Conservation (phyloP, 2,888 invertebrate species). For the Microctonus brassicae region DNA sequence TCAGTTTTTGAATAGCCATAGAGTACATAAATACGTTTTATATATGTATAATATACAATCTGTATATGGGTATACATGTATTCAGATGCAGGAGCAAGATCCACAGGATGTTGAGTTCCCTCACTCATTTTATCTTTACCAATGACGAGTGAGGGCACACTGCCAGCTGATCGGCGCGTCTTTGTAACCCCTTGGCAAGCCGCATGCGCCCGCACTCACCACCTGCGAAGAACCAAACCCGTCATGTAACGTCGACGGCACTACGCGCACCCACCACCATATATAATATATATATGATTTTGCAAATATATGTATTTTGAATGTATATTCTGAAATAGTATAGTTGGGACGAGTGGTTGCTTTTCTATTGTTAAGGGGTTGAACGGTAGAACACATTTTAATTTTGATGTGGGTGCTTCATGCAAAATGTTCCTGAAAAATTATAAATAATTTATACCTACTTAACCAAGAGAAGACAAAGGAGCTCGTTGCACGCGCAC, state of each 20-base stretch:
- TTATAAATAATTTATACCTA: conserved; percentile 5
- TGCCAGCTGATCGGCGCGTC: conserved; percentile 57
- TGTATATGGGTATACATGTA: background rate
- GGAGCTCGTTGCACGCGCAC: conserved; percentile 48
- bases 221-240: conserved; percentile 39
- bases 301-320: background rate
- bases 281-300: too few species aligned
- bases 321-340: background rate
- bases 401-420: background rate
- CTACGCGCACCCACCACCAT: conserved; percentile 13
- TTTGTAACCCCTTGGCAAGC: conserved; percentile 54
- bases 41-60: too few species aligned
- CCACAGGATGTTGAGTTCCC: conserved; percentile 26
- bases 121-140: conserved; percentile 29
- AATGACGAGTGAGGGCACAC: conserved; percentile 25
- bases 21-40: too few species aligned
- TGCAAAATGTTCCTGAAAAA: conserved; percentile 46
- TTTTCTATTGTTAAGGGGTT: background rate
- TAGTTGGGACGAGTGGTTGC: background rate
- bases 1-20: background rate
- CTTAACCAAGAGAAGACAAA: background rate
- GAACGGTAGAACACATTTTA: background rate
- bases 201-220: conserved; percentile 48
- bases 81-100: conserved; percentile 11
- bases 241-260: conserved; percentile 34